Evolutionary conservation across 2,888 invertebrate species (phyloP), one percentile per base, ranked within the genome.

Genomic region (Hirtodrosophila cameraria): DNA sequence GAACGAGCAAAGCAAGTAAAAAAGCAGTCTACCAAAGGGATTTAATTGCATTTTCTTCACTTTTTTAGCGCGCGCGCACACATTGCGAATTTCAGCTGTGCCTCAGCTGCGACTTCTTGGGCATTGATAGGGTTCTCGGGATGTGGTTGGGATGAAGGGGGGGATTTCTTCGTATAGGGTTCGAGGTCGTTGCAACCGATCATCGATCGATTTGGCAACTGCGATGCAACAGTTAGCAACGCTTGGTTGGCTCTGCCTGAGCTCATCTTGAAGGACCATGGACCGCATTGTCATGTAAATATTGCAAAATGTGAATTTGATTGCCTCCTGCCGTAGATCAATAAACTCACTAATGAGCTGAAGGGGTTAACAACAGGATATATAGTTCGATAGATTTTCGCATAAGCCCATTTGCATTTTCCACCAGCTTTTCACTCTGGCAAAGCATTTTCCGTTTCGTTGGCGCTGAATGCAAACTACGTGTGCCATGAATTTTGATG

Each of bases 261-360:
- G 45, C 36, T 23, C 54, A 50, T 60, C 58, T 53, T 41, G 39
- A 45, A n/a, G n/a, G 60, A 53, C 48, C 42, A n/a, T 13, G 48
- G 33, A 52, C 25, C 45, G 53, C 71, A 66, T 82, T 82, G 88
- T 88, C 84, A 88, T 88, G 88, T 78, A 86, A 88, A 88, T 88
- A 68, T 74, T 73, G 77, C 84, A 60, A 86, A 87, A 88, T 88
- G 75, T 75, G 84, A 76, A 77, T 86, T 88, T 88, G 84, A 88
- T 88, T 88, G 88, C 87, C 75, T 78, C 55, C 77, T 73, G 73
- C 72, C 70, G 68, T 63, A 68, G 65, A 78, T 80, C 83, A 86
- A 87, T 87, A 76, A 79, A 66, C 52, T 58, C 69, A 58, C 69
- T 80, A 84, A 81, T 83, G 69, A 85, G 75, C 82, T 60, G 57